Percentiles rank a stretch among this genome's conserved stretches.
Conservation (phyloP, 2,113 vertebrate species). For the Calyptommatus sinebrachiatus region DNA sequence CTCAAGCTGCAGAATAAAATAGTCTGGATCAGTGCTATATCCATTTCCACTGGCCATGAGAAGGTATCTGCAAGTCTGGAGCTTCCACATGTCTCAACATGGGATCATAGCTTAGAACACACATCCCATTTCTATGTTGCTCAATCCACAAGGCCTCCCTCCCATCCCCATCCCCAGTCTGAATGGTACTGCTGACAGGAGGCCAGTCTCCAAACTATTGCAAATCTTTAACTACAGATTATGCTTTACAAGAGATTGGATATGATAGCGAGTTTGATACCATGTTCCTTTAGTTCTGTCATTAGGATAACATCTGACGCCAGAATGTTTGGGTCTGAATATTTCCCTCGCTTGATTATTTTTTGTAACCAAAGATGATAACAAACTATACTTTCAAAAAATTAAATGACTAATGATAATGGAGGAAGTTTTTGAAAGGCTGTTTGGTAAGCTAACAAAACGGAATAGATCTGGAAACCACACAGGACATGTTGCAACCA, state of each 20-base stretch:
- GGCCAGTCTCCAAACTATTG: neutral
- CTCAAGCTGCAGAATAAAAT: too few relatives aligned
- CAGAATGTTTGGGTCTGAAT: neutral
- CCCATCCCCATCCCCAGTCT: too few relatives aligned
- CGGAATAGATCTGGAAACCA: neutral
- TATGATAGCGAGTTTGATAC: neutral
- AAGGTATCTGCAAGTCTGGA: too few relatives aligned
- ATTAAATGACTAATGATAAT: neutral
- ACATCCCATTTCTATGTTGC: too few relatives aligned
- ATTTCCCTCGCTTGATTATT: slow-evolving; percentile 14
- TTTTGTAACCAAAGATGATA: neutral
- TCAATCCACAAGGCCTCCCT: too few relatives aligned
- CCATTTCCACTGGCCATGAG: too few relatives aligned
- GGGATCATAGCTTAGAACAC: too few relatives aligned
- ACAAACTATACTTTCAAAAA: neutral
- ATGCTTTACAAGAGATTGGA: neutral
- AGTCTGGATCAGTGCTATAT: too few relatives aligned
- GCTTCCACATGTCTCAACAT: too few relatives aligned
- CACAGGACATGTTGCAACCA: slow-evolving; percentile 3
- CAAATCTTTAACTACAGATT: neutral
- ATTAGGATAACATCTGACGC: neutral
- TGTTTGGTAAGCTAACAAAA: neutral
- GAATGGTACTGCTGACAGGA: neutral
- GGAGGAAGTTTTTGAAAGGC: neutral
- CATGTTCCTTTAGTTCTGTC: neutral